phyloP scores from a whole-genome alignment of 2,113 vertebrate species.

The Eurystomus gularis region DNA sequence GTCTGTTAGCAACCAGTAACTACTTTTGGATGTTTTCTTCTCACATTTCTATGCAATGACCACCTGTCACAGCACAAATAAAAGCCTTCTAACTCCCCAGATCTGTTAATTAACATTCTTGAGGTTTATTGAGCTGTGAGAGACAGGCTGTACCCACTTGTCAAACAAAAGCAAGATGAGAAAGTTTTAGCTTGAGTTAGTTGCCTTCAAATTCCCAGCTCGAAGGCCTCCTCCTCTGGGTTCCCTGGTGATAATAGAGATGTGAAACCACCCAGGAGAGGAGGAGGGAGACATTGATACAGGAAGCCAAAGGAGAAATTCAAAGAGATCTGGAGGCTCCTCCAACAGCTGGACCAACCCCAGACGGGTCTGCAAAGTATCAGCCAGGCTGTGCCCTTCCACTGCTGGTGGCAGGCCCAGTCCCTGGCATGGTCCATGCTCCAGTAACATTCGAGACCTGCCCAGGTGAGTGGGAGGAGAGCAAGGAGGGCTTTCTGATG shows the following conservation, averaged over 20 bases:
- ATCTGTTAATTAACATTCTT: background rate
- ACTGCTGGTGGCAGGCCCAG: fast-evolving
- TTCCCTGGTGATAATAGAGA: background rate
- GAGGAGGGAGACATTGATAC: fast-evolving
- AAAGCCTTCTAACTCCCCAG: slow-evolving; percentile 6
- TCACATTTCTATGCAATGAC: background rate
- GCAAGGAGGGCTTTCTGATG: background rate
- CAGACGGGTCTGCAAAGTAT: background rate
- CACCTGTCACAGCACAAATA: slow-evolving; percentile 4
- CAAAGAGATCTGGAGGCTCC: fast-evolving
- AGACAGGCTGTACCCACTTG: background rate
- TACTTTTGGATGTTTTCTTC: slow-evolving; percentile 27
- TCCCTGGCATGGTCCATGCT: background rate
- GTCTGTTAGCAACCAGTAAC: background rate
- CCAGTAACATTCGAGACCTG: fast-evolving
- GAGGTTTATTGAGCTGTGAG: background rate
- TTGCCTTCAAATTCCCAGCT: background rate
- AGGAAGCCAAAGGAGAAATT: background rate
- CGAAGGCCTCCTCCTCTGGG: background rate
- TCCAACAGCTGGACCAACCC: background rate
- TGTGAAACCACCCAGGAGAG: background rate
- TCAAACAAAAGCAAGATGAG: background rate
- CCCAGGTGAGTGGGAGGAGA: background rate
- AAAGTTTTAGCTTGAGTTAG: background rate
- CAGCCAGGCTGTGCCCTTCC: background rate